Percentiles rank a stretch among this genome's conserved stretches.
These are phyloP conservation scores for Coptodon rendalli DNA, from an alignment of 2,113 vertebrate species.

Conservation along the genomic window DNA sequence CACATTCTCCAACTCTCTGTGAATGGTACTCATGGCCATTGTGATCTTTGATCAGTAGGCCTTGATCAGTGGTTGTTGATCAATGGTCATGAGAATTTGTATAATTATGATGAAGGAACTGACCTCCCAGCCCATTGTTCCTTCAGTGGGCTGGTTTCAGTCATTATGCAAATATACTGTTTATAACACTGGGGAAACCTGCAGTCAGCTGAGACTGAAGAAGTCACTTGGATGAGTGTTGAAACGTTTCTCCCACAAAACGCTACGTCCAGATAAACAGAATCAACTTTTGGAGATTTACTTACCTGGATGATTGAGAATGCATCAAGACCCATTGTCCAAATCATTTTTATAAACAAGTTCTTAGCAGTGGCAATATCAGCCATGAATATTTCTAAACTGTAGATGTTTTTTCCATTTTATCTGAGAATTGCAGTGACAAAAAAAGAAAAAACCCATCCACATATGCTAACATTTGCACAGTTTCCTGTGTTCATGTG, in stretches of 20 bases:
- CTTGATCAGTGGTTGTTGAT: not conserved
- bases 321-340: not conserved
- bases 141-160: not conserved
- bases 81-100: not conserved
- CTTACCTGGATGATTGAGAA: not conserved
- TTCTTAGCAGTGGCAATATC: not conserved
- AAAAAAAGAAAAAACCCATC: not conserved
- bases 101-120: not conserved
- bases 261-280: not conserved
- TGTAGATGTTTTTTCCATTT: not conserved
- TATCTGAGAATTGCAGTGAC: not conserved
- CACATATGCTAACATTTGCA: not conserved
- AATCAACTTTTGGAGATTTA: not conserved
- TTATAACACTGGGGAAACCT: not conserved
- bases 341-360: not conserved
- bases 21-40: not conserved
- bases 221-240: not conserved
- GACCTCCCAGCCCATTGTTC: not conserved
- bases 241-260: not conserved
- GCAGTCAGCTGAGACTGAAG: not conserved
- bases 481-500: not conserved
- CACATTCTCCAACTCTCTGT: fast-evolving
- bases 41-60: not conserved
- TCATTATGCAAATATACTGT: not conserved
- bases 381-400: not conserved